These are phyloP conservation scores for Azemiops feae DNA, from an alignment of 2,113 vertebrate species.

Conservation along the genomic window DNA sequence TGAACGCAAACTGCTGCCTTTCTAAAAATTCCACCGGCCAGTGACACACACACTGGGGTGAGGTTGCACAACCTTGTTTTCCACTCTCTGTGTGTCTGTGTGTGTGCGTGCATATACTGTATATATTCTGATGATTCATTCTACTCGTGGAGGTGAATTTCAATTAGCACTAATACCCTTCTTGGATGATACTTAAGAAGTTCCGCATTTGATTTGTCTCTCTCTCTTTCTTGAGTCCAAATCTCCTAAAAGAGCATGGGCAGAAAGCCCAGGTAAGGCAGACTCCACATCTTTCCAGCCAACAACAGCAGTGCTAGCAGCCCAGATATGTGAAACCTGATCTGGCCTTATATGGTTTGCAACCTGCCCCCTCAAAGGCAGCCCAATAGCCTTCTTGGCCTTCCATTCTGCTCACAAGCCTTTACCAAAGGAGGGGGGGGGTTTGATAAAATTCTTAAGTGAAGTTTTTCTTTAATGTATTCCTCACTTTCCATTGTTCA, in stretches of 20 bases:
- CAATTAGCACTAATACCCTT: conserved; percentile 71
- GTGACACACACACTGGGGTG: conserved; percentile 77
- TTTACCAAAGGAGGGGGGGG: neutral
- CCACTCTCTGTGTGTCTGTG: conserved; percentile 66
- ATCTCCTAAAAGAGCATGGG: conserved; percentile 34
- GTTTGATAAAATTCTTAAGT: neutral
- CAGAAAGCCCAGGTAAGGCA: neutral
- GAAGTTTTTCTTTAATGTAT: neutral
- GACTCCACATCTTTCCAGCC: neutral
- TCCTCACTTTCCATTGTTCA: neutral
- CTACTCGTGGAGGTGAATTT: conserved; percentile 77
- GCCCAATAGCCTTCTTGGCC: neutral
- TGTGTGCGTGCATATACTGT: neutral
- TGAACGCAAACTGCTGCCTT: conserved; percentile 81
- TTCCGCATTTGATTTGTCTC: conserved; percentile 69
- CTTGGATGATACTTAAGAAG: conserved; percentile 64
- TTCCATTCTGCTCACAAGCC: neutral
- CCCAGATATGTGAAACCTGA: neutral
- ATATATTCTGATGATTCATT: conserved; percentile 79
- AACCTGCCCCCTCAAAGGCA: neutral
- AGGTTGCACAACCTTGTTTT: conserved; percentile 85
- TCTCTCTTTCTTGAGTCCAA: neutral
- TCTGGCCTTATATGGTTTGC: neutral
- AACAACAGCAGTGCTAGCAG: neutral
- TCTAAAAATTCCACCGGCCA: conserved; percentile 80